A percentile compares a stretch with the other conserved stretches of the same genome.
Evolutionary conservation across 2,113 vertebrate species (phyloP).

Genomic region (Tautogolabrus adspersus): DNA sequence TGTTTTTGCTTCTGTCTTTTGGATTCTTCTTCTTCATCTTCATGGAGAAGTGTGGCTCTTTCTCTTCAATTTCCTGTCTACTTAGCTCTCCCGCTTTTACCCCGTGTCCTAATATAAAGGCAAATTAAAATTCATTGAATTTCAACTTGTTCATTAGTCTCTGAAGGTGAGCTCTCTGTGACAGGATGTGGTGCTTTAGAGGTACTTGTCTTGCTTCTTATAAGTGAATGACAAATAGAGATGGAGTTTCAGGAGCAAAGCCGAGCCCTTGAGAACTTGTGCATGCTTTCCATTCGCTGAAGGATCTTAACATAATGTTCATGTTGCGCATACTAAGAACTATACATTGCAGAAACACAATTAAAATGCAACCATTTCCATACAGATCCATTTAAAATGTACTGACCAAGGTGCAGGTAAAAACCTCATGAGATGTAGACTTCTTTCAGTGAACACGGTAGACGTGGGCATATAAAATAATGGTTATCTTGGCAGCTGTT

Average conservation of each 20-base stretch:
- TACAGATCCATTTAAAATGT: not conserved
- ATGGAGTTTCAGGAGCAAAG: constrained; percentile 32
- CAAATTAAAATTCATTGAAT: constrained; percentile 84
- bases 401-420: not conserved
- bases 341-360: not conserved
- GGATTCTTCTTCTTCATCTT: constrained; percentile 60
- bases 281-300: constrained; percentile 15
- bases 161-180: constrained; percentile 71
- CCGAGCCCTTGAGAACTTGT: not conserved
- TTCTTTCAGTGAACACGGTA: not conserved
- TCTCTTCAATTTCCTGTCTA: constrained; percentile 75
- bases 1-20: constrained; percentile 63
- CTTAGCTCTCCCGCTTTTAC: constrained; percentile 71
- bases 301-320: not conserved
- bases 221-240: constrained; percentile 65
- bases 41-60: constrained; percentile 48
- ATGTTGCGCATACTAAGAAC: not conserved
- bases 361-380: not conserved
- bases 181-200: constrained; percentile 66
- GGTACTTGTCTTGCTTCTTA: constrained; percentile 56
- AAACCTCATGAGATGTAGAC: not conserved
- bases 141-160: constrained; percentile 79
- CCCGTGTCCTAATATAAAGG: constrained; percentile 72
- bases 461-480: constrained; percentile 5
- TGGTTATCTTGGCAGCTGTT: constrained; percentile 22